A percentile compares a stretch with the other conserved stretches of the same genome.
Conservation (phyloP, 2,113 vertebrate genomes). For the cattle (Bos taurus) region DNA sequence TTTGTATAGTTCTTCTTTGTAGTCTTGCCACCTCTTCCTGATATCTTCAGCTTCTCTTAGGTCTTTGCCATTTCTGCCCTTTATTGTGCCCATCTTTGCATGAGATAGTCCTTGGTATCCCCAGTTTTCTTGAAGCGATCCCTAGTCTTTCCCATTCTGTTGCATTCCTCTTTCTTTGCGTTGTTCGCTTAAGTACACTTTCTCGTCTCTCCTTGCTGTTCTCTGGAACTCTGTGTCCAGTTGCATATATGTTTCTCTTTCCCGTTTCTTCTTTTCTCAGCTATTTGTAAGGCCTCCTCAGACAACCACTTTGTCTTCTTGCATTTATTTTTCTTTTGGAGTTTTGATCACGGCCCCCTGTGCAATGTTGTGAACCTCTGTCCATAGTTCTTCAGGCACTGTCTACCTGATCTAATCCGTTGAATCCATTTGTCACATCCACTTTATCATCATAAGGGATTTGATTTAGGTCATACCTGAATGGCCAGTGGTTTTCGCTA, state of each 20-base stretch:
- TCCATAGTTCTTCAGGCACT: not conserved
- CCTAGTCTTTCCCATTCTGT: not conserved
- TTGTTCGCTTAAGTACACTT: not conserved
- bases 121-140: not conserved
- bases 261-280: fast-evolving
- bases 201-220: not conserved
- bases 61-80: not conserved
- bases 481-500: not conserved
- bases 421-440: not conserved
- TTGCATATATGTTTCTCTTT: not conserved
- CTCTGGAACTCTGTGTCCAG: not conserved
- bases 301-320: not conserved
- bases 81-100: not conserved
- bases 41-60: not conserved
- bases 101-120: not conserved
- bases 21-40: not conserved
- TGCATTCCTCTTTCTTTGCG: not conserved
- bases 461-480: not conserved
- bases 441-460: too few relatives aligned
- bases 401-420: not conserved
- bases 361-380: not conserved
- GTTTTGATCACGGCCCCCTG: not conserved
- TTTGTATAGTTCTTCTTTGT: not conserved
- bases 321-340: not conserved
- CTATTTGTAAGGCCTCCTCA: not conserved